Percentiles rank a stretch among this genome's conserved stretches.
phyloP scores from a whole-genome alignment of 2,888 invertebrate genomes.

The Gnatocerus cornutus region DNA sequence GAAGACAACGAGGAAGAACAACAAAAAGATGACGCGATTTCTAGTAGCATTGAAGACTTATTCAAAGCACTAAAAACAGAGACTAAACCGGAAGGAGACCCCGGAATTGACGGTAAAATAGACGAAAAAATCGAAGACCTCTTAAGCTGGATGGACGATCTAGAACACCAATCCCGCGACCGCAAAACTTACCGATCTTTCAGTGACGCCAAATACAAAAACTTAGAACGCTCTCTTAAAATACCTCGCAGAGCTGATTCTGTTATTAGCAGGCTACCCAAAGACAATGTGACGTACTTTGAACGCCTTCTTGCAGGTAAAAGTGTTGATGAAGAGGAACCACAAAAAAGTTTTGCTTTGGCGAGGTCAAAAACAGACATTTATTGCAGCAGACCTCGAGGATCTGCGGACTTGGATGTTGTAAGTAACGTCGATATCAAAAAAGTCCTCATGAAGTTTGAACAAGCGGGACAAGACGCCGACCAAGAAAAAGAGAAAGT shows the following conservation, averaged over 20 bases:
- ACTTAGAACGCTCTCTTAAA: slow-evolving; percentile 67
- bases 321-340: slow-evolving; percentile 54
- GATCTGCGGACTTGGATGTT: slow-evolving; percentile 68
- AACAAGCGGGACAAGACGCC: slow-evolving; percentile 53
- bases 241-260: slow-evolving; percentile 62
- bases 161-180: slow-evolving; percentile 66
- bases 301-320: slow-evolving; percentile 67
- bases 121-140: slow-evolving; percentile 69
- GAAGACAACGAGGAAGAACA: slow-evolving; percentile 54
- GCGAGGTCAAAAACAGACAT: slow-evolving; percentile 68
- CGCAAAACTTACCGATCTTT: slow-evolving; percentile 64
- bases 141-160: slow-evolving; percentile 69
- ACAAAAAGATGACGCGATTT: slow-evolving; percentile 57
- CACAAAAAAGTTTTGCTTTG: slow-evolving; percentile 57
- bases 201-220: slow-evolving; percentile 69
- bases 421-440: slow-evolving; percentile 68
- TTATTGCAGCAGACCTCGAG: slow-evolving; percentile 62
- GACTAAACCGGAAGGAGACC: slow-evolving; percentile 55
- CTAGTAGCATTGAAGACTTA: slow-evolving; percentile 70
- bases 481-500: slow-evolving; percentile 47
- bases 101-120: slow-evolving; percentile 54
- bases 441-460: slow-evolving; percentile 68
- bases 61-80: slow-evolving; percentile 68
- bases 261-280: slow-evolving; percentile 67
- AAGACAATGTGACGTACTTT: slow-evolving; percentile 68